Percentiles rank a stretch among this genome's conserved stretches.
Evolutionary conservation across 1,140 invertebrate genomes (phyloP).

Genomic region (Pteromalus puparum): DNA sequence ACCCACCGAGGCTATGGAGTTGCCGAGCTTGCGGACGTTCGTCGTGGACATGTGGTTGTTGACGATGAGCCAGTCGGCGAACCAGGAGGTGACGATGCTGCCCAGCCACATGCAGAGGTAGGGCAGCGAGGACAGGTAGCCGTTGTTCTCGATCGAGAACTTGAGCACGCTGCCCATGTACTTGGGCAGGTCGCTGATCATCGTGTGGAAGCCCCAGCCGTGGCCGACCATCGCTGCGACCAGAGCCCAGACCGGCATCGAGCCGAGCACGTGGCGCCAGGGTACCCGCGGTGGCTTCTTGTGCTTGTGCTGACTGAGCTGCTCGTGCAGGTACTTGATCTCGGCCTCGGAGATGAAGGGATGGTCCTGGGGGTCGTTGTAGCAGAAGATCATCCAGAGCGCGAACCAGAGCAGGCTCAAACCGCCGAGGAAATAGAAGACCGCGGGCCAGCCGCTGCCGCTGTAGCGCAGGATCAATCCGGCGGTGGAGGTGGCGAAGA

Average conservation of each 20-base stretch:
- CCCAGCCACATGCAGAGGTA: conserved; percentile 86
- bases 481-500: conserved; percentile 83
- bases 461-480: conserved; percentile 82
- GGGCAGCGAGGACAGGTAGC: conserved; percentile 81
- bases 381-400: conserved; percentile 85
- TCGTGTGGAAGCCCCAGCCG: conserved; percentile 96
- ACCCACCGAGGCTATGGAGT: conserved; percentile 82
- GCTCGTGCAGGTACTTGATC: conserved; percentile 82
- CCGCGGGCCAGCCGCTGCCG: conserved; percentile 81
- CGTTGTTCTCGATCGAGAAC: conserved; percentile 86
- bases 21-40: conserved; percentile 83
- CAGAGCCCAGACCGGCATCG: conserved; percentile 84
- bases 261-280: conserved; percentile 85
- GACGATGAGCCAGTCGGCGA: conserved; percentile 82
- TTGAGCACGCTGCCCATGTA: conserved; percentile 93
- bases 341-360: conserved; percentile 89
- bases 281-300: conserved; percentile 79
- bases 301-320: conserved; percentile 77
- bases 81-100: conserved; percentile 80
- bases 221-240: conserved; percentile 88
- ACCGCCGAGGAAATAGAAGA: conserved; percentile 90
- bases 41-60: conserved; percentile 77
- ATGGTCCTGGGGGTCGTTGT: conserved; percentile 86
- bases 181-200: conserved; percentile 93
- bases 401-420: conserved; percentile 85